A percentile compares a stretch with the other conserved stretches of the same genome.
Conservation (phyloP, 2,888 invertebrate genomes). For the Trilocha varians region DNA sequence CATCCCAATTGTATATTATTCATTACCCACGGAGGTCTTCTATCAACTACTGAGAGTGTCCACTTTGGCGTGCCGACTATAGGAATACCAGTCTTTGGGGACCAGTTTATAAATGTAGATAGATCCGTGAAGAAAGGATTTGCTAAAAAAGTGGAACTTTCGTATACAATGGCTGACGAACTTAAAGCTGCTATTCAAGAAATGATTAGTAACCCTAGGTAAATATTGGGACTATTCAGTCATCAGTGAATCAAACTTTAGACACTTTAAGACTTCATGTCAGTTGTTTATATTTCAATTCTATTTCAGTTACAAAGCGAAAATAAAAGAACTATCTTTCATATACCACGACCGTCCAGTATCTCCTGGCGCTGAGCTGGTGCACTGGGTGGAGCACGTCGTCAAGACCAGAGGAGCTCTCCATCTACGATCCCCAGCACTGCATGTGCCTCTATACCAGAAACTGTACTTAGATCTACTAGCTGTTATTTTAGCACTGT, state of each 20-base stretch:
- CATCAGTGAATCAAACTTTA: too few relatives aligned
- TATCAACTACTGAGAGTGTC: slow-evolving; percentile 17
- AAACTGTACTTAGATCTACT: slow-evolving; percentile 37
- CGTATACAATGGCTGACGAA: slow-evolving; percentile 13
- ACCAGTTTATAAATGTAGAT: slow-evolving; percentile 23
- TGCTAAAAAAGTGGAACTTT: slow-evolving; percentile 19
- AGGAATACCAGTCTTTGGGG: slow-evolving; percentile 27
- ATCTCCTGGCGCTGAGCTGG: slow-evolving; percentile 70
- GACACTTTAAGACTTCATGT: too few relatives aligned
- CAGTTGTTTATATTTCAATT: not conserved
- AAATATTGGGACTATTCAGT: too few relatives aligned
- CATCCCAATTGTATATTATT: slow-evolving; percentile 18
- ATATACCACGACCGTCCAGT: slow-evolving; percentile 53
- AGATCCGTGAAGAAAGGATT: slow-evolving; percentile 22
- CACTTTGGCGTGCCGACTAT: slow-evolving; percentile 22
- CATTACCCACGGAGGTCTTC: slow-evolving; percentile 18
- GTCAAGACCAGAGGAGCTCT: slow-evolving; percentile 69
- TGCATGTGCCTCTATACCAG: slow-evolving; percentile 27
- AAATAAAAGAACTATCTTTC: slow-evolving; percentile 22
- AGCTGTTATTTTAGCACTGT: slow-evolving; percentile 9
- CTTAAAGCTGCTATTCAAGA: slow-evolving; percentile 20
- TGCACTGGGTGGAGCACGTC: slow-evolving; percentile 81
- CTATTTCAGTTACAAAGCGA: slow-evolving; percentile 23
- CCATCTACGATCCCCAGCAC: slow-evolving; percentile 44
- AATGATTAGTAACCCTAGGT: slow-evolving; percentile 15